Evolutionary conservation across 2,888 invertebrate species (phyloP).

Genomic region (Adelphocoris suturalis): DNA sequence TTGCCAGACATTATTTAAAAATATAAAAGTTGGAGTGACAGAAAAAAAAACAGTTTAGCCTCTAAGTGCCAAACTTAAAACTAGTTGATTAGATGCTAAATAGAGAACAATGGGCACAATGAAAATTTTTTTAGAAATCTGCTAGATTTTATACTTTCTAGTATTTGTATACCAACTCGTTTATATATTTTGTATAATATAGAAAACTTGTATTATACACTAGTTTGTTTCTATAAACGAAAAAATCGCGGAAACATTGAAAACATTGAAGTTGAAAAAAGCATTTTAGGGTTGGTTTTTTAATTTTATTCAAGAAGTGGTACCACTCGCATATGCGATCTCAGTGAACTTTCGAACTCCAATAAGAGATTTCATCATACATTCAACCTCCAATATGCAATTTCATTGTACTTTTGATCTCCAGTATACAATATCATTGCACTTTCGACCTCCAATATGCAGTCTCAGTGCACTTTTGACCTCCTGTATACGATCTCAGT

Average conservation of each 20-base stretch:
- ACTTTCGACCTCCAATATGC: no score
- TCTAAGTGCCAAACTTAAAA: constrained; percentile 73
- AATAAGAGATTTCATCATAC: no score
- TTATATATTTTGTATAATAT: constrained; percentile 68
- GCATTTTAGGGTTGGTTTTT: no score
- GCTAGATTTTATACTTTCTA: constrained; percentile 74
- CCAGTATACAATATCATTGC: no score
- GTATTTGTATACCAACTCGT: constrained; percentile 73
- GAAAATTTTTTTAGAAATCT: constrained; percentile 60
- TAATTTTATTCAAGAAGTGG: no score
- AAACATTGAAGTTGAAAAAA: neutral
- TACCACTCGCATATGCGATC: no score
- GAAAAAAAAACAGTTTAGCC: constrained; percentile 65
- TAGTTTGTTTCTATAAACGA: constrained; percentile 43
- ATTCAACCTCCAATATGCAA: no score
- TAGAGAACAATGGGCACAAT: constrained; percentile 73
- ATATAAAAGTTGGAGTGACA: constrained; percentile 34
- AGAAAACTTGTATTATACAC: constrained; percentile 39
- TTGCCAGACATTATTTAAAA: constrained; percentile 47
- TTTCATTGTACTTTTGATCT: no score
- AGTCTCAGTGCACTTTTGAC: no score
- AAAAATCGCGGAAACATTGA: neutral
- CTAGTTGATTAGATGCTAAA: constrained; percentile 69
- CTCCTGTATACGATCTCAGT: no score
- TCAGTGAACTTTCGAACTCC: no score